phyloP scores from a whole-genome alignment of 2,113 vertebrate species.

The Chaetops frenatus region DNA sequence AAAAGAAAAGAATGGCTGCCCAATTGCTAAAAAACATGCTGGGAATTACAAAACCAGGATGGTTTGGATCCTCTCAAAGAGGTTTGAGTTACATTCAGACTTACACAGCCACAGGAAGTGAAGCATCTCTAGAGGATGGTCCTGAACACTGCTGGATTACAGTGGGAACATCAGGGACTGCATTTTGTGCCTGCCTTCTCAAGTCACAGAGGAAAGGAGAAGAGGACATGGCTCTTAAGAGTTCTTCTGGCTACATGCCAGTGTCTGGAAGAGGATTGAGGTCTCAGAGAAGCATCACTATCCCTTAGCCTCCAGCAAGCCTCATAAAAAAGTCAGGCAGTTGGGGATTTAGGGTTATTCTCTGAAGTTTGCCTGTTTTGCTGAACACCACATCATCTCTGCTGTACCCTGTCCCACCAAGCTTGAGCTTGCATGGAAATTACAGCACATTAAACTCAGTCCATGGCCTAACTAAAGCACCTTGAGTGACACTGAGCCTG shows the following conservation, averaged over 20 bases:
- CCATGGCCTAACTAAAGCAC: not conserved
- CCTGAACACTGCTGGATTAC: not conserved
- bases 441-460: not conserved
- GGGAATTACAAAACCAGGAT: not conserved
- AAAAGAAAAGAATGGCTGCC: not conserved
- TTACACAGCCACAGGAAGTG: not conserved
- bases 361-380: not conserved
- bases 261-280: not conserved
- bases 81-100: not conserved
- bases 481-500: not conserved
- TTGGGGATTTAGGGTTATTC: not conserved
- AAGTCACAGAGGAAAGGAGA: not conserved
- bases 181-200: not conserved
- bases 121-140: not conserved
- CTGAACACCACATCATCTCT: not conserved
- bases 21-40: not conserved
- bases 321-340: not conserved
- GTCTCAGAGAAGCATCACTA: not conserved
- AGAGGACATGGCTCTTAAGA: not conserved
- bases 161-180: not conserved
- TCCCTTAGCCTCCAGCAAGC: not conserved
- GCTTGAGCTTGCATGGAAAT: not conserved
- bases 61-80: not conserved
- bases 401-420: not conserved
- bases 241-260: not conserved